A percentile compares a stretch with the other conserved stretches of the same genome.
Evolutionary conservation across 2,888 invertebrate species (phyloP).

Genomic region (Lithophane leautieri): DNA sequence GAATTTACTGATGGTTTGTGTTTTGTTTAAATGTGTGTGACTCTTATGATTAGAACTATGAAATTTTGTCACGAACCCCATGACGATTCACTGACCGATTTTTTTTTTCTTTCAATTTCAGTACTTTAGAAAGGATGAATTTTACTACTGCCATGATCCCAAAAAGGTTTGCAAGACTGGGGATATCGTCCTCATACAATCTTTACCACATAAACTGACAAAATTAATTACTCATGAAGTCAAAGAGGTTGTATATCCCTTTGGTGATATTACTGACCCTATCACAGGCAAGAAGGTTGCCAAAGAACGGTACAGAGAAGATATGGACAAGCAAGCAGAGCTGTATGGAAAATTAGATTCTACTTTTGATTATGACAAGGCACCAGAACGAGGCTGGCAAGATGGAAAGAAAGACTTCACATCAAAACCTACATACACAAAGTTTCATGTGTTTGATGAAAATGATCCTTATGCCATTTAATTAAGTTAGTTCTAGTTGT

Average conservation of each 20-base stretch:
- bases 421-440: conserved; percentile 93
- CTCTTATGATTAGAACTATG: neutral
- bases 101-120: conserved; percentile 79
- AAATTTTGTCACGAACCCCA: neutral
- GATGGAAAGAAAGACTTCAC: conserved; percentile 96
- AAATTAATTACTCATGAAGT: conserved; percentile 95
- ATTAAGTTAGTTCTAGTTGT: conserved; percentile 53
- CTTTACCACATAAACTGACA: conserved; percentile 93
- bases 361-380: conserved; percentile 94
- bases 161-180: conserved; percentile 94
- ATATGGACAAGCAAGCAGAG: conserved; percentile 92
- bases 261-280: conserved; percentile 96
- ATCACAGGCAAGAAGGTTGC: conserved; percentile 95
- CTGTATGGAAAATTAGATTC: conserved; percentile 93
- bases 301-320: conserved; percentile 93
- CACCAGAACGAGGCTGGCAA: conserved; percentile 95
- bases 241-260: conserved; percentile 94
- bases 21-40: neutral
- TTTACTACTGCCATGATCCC: conserved; percentile 95
- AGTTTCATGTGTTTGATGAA: conserved; percentile 94
- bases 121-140: conserved; percentile 94
- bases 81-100: too few species aligned
- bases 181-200: conserved; percentile 95
- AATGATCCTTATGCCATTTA: conserved; percentile 93
- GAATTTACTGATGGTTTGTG: conserved; percentile 94